These are phyloP conservation scores for Cisticola juncidis DNA, from an alignment of 2,113 vertebrate species.

Conservation along the genomic window DNA sequence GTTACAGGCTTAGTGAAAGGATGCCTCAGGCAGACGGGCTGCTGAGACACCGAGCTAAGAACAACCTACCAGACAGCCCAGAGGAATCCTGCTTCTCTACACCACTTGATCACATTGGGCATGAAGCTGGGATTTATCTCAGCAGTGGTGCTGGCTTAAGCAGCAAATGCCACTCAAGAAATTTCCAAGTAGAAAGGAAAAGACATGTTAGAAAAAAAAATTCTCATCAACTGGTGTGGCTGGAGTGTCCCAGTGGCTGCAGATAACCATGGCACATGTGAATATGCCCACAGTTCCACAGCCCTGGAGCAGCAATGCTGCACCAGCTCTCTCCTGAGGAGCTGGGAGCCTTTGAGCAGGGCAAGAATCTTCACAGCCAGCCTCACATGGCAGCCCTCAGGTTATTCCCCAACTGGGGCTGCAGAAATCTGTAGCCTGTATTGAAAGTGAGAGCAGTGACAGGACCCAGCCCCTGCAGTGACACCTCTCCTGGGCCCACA, in stretches of 20 bases:
- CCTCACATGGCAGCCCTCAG: neutral
- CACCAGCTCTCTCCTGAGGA: neutral
- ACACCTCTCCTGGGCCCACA: neutral
- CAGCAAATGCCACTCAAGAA: neutral
- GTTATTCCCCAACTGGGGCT: neutral
- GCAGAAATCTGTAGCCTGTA: neutral
- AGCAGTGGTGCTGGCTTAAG: neutral
- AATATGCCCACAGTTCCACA: neutral
- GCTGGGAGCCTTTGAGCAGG: neutral
- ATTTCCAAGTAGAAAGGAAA: neutral
- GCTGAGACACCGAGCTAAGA: constrained; percentile 3
- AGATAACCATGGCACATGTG: neutral
- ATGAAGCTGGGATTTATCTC: constrained; percentile 26
- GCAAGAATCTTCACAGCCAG: neutral
- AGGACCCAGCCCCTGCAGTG: neutral
- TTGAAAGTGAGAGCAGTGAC: neutral
- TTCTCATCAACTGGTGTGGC: fast-evolving
- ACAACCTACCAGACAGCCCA: neutral
- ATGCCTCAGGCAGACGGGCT: neutral
- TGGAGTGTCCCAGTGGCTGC: neutral
- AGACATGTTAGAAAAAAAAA: neutral
- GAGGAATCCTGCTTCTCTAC: constrained; percentile 26
- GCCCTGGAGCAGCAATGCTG: neutral
- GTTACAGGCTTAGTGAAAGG: constrained; percentile 9
- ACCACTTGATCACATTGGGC: constrained; percentile 21